A percentile compares a stretch with the other conserved stretches of the same genome.
phyloP scores from a whole-genome alignment of 2,888 invertebrate species.

The Blera fallax region DNA sequence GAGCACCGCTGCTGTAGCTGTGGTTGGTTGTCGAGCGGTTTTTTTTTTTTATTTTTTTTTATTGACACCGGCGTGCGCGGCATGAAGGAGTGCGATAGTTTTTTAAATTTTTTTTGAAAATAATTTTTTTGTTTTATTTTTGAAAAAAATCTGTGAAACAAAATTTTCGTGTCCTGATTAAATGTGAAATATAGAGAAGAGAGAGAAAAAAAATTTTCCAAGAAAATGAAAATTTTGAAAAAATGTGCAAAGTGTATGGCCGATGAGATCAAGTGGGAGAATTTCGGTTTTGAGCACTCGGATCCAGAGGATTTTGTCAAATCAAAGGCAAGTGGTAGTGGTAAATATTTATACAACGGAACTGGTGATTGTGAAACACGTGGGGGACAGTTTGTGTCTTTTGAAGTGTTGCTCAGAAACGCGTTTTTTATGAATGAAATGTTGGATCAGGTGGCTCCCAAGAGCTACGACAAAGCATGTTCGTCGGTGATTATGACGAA shows the following conservation, averaged over 20 bases:
- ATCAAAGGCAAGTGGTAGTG: slow-evolving; percentile 78
- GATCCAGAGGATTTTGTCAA: slow-evolving; percentile 79
- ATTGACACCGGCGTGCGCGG: not conserved
- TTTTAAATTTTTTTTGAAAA: not conserved
- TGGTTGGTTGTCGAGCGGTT: not conserved
- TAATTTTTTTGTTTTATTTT: not conserved
- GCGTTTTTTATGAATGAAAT: too few relatives aligned
- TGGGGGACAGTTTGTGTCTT: too few relatives aligned
- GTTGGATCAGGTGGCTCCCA: too few relatives aligned
- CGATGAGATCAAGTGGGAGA: slow-evolving; percentile 77
- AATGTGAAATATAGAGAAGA: not conserved
- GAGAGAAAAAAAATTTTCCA: not conserved
- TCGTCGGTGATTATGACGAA: not conserved
- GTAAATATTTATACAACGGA: not conserved
- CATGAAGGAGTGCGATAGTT: not conserved
- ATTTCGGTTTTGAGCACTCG: slow-evolving; percentile 78
- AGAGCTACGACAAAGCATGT: not conserved
- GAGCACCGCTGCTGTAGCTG: slow-evolving; percentile 12
- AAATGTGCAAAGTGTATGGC: slow-evolving; percentile 76
- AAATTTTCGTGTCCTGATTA: not conserved
- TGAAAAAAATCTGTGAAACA: not conserved
- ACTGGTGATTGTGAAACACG: not conserved
- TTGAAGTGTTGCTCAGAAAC: too few relatives aligned
- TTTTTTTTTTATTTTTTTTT: not conserved
- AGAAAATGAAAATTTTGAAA: slow-evolving; percentile 77